phyloP scores from a whole-genome alignment of 2,113 vertebrate species.

The human region GRCh38 chr5:136681501-136682000 shows the following conservation, averaged over 20 bases:
- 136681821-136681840: too few relatives aligned
- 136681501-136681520: background rate
- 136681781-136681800: background rate
- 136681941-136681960: background rate
- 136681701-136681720: background rate
- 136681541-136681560: background rate
- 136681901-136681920: background rate
- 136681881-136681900: background rate
- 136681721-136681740: background rate
- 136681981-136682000: background rate
- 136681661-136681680: background rate
- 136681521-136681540: background rate
- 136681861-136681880: background rate
- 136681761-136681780: background rate
- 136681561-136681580: background rate
- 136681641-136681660: background rate
- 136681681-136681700: background rate
- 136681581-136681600: background rate
- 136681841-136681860: background rate
- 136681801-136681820: background rate
- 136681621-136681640: background rate
- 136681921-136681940: background rate
- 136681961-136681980: background rate
- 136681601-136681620: background rate
- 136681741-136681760: background rate